Percentiles rank a stretch among this genome's conserved stretches.
Conservation (phyloP, 1,140 invertebrate species). For the Lepidurus couesii region DNA sequence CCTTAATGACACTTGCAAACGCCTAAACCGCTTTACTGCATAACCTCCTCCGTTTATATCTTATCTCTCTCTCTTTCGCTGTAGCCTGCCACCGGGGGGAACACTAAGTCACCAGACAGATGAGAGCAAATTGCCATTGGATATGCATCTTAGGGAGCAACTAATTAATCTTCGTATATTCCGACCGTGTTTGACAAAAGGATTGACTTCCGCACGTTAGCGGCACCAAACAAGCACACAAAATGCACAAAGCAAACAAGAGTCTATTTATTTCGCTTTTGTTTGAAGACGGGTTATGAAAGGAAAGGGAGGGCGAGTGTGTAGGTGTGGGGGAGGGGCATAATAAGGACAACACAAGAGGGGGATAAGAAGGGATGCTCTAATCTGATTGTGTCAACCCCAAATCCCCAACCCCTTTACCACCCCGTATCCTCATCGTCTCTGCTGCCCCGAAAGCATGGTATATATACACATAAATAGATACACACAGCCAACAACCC, state of each 20-base stretch:
- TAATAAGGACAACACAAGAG: background rate
- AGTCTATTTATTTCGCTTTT: background rate
- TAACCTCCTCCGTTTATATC: background rate
- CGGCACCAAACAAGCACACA: background rate
- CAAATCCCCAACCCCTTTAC: constrained; percentile 17
- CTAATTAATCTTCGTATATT: constrained; percentile 1
- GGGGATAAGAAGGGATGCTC: background rate
- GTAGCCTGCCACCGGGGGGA: background rate
- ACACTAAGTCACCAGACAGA: background rate
- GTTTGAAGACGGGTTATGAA: background rate
- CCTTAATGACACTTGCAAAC: background rate
- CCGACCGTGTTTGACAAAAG: background rate
- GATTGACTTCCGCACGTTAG: background rate
- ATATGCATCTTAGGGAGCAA: background rate
- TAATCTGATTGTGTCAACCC: constrained; percentile 14
- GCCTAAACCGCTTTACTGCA: background rate
- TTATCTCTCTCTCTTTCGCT: background rate
- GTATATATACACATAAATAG: too few relatives aligned
- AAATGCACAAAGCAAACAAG: background rate
- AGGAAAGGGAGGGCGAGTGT: background rate
- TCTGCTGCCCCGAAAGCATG: background rate
- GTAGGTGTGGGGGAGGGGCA: background rate
- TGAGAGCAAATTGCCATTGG: background rate
- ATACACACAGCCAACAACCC: background rate
- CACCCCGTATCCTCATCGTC: background rate